Evolutionary conservation across 2,113 vertebrate genomes (phyloP).

Genomic region (Xiphophorus hellerii): DNA sequence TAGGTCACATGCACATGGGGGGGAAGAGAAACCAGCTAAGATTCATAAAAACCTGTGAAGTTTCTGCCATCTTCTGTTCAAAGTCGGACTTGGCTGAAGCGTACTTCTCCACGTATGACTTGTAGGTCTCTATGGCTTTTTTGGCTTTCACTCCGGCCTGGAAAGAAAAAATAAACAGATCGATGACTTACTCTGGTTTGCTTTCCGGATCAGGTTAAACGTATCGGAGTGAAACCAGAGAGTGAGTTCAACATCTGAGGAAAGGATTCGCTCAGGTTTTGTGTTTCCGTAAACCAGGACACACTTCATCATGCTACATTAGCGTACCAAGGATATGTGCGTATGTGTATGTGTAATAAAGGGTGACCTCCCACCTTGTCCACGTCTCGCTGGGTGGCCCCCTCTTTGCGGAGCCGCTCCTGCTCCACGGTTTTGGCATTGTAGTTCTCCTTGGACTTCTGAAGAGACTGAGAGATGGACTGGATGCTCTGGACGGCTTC

Average conservation of each 20-base stretch:
- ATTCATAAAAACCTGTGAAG: conserved; percentile 86
- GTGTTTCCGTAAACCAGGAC: conserved; percentile 27
- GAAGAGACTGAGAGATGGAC: conserved; percentile 90
- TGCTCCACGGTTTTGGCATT: conserved; percentile 92
- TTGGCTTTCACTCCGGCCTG: conserved; percentile 94
- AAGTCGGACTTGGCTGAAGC: conserved; percentile 93
- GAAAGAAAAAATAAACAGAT: conserved; percentile 62
- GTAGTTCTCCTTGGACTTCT: conserved; percentile 97
- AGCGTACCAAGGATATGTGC: conserved; percentile 28
- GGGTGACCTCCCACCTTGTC: conserved; percentile 88
- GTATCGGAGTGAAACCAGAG: neutral
- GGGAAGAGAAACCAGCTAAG: neutral
- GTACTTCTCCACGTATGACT: conserved; percentile 93
- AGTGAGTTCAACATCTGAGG: conserved; percentile 17
- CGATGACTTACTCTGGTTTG: conserved; percentile 30
- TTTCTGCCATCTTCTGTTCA: conserved; percentile 97
- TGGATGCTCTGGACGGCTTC: conserved; percentile 97
- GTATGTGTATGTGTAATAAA: conserved; percentile 16
- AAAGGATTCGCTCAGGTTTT: conserved; percentile 20
- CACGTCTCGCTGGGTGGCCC: conserved; percentile 93
- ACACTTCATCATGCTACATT: conserved; percentile 55
- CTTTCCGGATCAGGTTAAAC: conserved; percentile 22
- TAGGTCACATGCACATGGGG: neutral
- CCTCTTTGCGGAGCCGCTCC: conserved; percentile 95
- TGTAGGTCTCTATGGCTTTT: conserved; percentile 97